Evolutionary conservation across 2,888 invertebrate species (phyloP), one percentile per base, ranked within the genome.

Genomic region (Noctua janthe): DNA sequence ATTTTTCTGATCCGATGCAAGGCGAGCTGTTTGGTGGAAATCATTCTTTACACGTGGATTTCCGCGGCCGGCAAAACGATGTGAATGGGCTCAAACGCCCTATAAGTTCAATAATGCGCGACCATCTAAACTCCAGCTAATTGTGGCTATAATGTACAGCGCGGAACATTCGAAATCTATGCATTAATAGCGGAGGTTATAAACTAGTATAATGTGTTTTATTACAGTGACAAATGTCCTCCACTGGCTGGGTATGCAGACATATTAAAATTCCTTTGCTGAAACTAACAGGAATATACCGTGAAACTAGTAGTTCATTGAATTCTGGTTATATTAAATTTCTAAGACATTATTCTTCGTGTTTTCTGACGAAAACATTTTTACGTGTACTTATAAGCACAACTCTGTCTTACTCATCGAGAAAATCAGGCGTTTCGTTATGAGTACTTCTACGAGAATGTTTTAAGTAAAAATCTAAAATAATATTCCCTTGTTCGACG

Each of bases 151-250:
- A 69, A 82, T 29, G 15, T 35, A 62, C 20, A 49, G 20, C 23
- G 20, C 23, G 11, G 17, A 39, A 76, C 49, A 70, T 76, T 79
- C 7, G 62, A 54, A 62, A 64, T 73, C 47, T 56, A 43, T 72
- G 76, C 64, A 66, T 51, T 67, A 64, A 56, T 74, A 85, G 73
- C 59, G 64, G 69, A 43, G 75, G 56, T 66, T 64, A 56, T 83
- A 76, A 72, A 86, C 74, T 67, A 85, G 73, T 76, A 23, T 85
- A 72, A 80, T 87, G 66, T 83, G 49, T 77, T 80, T 80, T 71
- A 87, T 77, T 56, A 67, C 66, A 83, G 71, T 76, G 59, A 77
- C 72, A 83, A 86, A 83, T 84, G 29, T 79, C 47, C 64, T 71
- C 67, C 15, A 78, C 39, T 66, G 56, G 47, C 62, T 74, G 39